These are phyloP conservation scores for Osmerus mordax DNA, from an alignment of 2,113 vertebrate genomes.

Conservation along the genomic window DNA sequence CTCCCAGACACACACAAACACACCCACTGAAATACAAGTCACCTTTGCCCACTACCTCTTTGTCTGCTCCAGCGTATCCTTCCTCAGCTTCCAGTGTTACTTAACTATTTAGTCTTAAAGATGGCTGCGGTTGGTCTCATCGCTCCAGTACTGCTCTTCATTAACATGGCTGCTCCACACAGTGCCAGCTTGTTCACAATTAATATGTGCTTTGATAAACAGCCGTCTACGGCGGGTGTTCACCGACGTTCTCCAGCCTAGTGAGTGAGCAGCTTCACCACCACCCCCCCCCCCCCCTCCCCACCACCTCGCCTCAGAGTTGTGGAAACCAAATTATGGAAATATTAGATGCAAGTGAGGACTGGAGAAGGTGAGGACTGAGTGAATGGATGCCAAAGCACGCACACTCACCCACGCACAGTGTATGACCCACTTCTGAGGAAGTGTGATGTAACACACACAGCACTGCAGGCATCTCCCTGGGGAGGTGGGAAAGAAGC, in stretches of 20 bases:
- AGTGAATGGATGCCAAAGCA: background rate
- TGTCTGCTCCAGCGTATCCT: too few species aligned
- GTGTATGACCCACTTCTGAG: constrained; percentile 9
- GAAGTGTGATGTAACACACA: background rate
- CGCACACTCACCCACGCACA: background rate
- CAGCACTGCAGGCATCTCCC: background rate
- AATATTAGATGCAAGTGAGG: background rate
- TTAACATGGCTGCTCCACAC: background rate
- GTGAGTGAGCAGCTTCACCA: background rate
- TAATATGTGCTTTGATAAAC: background rate
- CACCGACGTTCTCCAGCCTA: background rate
- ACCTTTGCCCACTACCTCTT: background rate
- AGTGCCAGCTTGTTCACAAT: background rate
- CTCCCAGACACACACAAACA: background rate
- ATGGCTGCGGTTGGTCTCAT: background rate
- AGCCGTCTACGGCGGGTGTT: background rate
- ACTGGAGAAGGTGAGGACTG: background rate
- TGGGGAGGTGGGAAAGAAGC: too few species aligned
- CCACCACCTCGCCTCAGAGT: background rate
- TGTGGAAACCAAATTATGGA: background rate
- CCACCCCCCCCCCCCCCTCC: too few species aligned
- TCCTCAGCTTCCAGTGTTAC: background rate
- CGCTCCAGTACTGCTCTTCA: background rate
- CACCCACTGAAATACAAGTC: background rate
- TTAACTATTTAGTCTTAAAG: background rate